phyloP scores from a whole-genome alignment of 2,113 vertebrate species.

The Bolborhynchus lineola region DNA sequence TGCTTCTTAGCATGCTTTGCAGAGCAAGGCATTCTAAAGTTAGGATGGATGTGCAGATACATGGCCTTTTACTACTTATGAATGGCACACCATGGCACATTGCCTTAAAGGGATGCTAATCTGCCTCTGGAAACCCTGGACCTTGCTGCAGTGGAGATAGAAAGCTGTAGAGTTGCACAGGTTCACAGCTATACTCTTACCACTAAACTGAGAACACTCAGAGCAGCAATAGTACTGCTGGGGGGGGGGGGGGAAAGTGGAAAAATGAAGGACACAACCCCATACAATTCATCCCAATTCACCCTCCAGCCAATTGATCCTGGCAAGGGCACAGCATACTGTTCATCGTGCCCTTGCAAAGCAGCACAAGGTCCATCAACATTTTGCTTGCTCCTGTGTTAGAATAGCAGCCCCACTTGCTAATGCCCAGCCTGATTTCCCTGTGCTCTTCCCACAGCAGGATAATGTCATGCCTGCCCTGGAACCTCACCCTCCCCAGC shows the following conservation, averaged over 20 bases:
- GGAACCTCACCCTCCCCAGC: conserved; percentile 50
- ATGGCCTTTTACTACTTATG: not conserved
- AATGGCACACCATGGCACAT: not conserved
- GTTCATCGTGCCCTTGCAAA: not conserved
- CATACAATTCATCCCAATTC: not conserved
- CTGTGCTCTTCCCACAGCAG: conserved; percentile 60
- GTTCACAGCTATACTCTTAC: not conserved
- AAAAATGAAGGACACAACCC: not conserved
- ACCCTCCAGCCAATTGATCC: not conserved
- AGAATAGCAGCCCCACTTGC: not conserved
- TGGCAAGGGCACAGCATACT: not conserved
- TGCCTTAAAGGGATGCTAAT: not conserved
- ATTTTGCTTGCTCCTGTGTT: not conserved
- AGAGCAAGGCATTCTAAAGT: not conserved
- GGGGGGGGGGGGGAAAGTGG: accelerated
- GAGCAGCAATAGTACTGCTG: not conserved
- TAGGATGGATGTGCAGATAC: not conserved
- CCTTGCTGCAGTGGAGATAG: not conserved
- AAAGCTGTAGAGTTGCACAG: not conserved
- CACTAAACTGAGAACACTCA: not conserved
- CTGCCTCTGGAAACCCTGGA: not conserved
- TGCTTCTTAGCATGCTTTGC: not conserved
- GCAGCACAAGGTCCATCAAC: not conserved
- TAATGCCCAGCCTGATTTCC: not conserved
- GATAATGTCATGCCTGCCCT: conserved; percentile 61